Base-by-base conservation (phyloP, 2,888 invertebrate genomes). In the Troilus luridus region DNA sequence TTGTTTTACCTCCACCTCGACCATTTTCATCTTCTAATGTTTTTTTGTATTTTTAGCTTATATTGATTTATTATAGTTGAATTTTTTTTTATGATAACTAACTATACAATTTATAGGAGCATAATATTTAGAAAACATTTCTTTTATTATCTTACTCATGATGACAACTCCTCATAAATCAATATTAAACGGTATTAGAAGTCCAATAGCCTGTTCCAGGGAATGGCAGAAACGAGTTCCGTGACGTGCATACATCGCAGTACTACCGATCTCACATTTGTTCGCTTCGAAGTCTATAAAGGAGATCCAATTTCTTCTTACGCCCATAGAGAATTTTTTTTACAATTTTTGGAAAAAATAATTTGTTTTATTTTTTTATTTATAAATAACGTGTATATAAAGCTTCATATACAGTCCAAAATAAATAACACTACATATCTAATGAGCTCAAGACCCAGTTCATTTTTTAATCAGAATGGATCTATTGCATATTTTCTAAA, bases 191-290 rank as follows among this genome's bases (percentile, higher is more conserved):
- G 27, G 24, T 17, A 17, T 41, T 41, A 41, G 41, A 21, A 77
- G 72, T 77, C 41, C 27, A 77, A 77, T 77, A 77, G 72, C 72
- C 41, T 41, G 14, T 77, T 27, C 41, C 72, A 77, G 41, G 72
- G 72, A 77, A 77, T 77, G 72, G 72, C 19, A 41, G 72, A 77
- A 77, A 77, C 72, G 72, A 77, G 72, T 27, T 77, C 17, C 72
- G 72, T 77, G 72, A 77, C 72, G 19, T 8, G 72, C 72, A 77
- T 77, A 77, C 72, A 77, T 77, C 72, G 21, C 17, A 14, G 0
- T 67, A 27, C 24, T 67, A 14, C 27, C 12, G 12, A 27, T 27
- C 14, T 7, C 27, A 41, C 41, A 27, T 72, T 27, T 0, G 41
- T 2, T 5, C 41, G 0, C 72, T 77, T 77, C 17, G 17, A 27